phyloP scores from a whole-genome alignment of 2,113 vertebrate genomes.

The Mungos mungo region DNA sequence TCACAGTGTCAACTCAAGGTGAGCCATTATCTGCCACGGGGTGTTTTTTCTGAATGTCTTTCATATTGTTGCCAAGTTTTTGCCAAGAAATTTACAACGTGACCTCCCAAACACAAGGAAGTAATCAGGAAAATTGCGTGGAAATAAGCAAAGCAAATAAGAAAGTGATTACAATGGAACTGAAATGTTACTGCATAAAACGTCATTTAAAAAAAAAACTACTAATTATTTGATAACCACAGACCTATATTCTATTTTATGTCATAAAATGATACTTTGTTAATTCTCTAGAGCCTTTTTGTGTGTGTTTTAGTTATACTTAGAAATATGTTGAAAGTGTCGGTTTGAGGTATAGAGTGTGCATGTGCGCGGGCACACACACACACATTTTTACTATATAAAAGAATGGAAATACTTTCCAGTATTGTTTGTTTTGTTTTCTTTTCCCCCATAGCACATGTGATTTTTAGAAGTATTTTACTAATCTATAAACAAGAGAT shows the following conservation, averaged over 20 bases:
- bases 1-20: not conserved
- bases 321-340: not conserved
- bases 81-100: not conserved
- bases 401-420: not conserved
- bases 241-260: not conserved
- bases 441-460: not conserved
- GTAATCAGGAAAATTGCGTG: not conserved
- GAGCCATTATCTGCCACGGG: not conserved
- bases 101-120: not conserved
- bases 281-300: not conserved
- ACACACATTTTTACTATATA: not conserved
- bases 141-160: not conserved
- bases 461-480: not conserved
- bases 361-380: accelerated
- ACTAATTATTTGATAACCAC: not conserved
- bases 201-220: not conserved
- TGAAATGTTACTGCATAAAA: not conserved
- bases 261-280: not conserved
- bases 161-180: not conserved
- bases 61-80: not conserved
- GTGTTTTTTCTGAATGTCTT: not conserved
- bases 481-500: not conserved
- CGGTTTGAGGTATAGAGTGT: not conserved
- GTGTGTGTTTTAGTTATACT: not conserved
- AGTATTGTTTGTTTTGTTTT: not conserved